These are phyloP conservation scores for Atethmia centrago DNA, from an alignment of 2,888 invertebrate species.

Conservation along the genomic window DNA sequence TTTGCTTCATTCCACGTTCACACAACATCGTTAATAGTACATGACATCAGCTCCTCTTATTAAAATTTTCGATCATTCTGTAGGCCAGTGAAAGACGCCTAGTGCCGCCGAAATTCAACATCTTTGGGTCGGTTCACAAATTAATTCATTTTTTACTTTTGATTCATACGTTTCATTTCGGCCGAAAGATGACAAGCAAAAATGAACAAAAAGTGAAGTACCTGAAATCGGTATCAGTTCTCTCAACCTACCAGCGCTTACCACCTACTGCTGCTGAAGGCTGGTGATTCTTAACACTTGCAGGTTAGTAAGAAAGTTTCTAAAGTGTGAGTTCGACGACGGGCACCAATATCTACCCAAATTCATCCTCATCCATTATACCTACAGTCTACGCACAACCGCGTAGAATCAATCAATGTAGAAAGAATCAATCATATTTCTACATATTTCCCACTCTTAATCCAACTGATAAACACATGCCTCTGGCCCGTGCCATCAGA, in stretches of 20 bases:
- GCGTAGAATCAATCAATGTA: no score
- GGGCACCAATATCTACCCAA: background rate
- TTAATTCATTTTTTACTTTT: fast-evolving
- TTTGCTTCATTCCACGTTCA: background rate
- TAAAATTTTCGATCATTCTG: background rate
- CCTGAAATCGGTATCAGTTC: background rate
- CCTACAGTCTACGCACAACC: background rate
- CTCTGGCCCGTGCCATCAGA: background rate
- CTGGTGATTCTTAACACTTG: background rate
- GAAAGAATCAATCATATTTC: no score
- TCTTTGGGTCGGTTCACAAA: background rate
- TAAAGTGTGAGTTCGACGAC: background rate
- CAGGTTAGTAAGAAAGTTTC: background rate
- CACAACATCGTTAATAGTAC: background rate
- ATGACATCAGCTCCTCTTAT: background rate
- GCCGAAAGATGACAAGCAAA: background rate
- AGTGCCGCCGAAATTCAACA: no score
- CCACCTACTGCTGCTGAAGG: background rate
- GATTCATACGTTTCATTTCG: background rate
- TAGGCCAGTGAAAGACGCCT: background rate
- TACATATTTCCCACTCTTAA: no score
- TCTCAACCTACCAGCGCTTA: background rate
- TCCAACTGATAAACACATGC: background rate
- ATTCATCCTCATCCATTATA: background rate
- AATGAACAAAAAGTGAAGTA: background rate